Evolutionary conservation across 2,888 invertebrate genomes (phyloP), one percentile per base, ranked within the genome.

Genomic region (Teleiodes luculella): DNA sequence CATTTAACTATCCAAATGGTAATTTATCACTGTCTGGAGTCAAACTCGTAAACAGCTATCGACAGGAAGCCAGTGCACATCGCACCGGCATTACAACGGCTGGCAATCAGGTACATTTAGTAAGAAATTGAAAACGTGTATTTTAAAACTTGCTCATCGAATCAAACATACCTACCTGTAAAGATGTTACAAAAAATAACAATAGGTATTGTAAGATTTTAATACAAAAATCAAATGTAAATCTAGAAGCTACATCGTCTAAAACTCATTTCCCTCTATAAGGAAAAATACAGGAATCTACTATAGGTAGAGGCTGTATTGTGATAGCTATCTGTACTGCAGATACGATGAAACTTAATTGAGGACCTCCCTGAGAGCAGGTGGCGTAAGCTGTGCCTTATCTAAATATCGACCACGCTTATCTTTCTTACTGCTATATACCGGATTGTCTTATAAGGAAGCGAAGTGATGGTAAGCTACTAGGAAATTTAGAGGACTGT

Each of bases 321-420:
- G 46, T 51, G 46, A 52, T 48, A 52, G 55, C 48, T 43, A 52
- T 55, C 52, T 48, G 10, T 50, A 41, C 54, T 54, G 39, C 46
- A 52, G 43, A 31, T 48, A 48, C 52, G 48, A 55, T 53, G 52
- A 56, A 56, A 53, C 52, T 53, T 53, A 56, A 56, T 56, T 56
- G 56, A 53, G 49, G 49, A 43, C 48, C 48, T 51, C 51, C 36
- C 47, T 20, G 52, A 49, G 53, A 53, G 52, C 56, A 56, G 56
- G 56, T 56, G 53, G 56, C 50, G 53, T 53, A 45, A 53, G 50
- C 47, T 53, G 49, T 18, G 47, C 53, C 53, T 56, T 56, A 56
- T 56, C 56, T 56, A 45, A 56, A 56, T 56, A 56, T 53, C 52
- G 52, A 52, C 48, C 30, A 31, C 30, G 46, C 31, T 49, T 49